Conservation (phyloP, 2,797 vertebrate species). For the Vultur gryphus region DNA sequence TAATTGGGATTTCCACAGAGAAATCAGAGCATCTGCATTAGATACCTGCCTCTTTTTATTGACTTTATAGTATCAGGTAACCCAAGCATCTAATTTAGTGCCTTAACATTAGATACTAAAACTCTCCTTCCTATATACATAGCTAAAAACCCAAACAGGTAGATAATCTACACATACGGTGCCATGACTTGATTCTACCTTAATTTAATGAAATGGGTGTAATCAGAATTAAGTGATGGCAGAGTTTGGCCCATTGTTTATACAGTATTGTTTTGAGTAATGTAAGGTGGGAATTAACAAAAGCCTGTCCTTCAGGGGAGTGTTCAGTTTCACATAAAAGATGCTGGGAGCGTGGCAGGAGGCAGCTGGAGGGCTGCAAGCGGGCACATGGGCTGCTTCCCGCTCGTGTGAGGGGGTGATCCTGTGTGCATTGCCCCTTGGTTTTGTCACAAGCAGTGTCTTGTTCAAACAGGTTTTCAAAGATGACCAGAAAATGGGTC, state of each 20-base stretch:
- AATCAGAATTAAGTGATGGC: not conserved
- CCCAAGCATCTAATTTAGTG: not conserved
- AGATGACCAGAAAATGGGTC: not conserved
- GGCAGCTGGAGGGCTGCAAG: not conserved
- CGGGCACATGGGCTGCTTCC: not conserved
- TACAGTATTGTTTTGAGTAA: not conserved
- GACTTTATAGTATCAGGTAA: not conserved
- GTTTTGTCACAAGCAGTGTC: not conserved
- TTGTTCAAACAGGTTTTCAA: not conserved
- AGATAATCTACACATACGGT: fast-evolving
- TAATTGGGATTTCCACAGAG: not conserved
- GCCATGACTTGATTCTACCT: not conserved
- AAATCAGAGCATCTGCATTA: not conserved
- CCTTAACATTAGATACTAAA: not conserved
- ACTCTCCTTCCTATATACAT: not conserved
- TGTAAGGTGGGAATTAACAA: not conserved
- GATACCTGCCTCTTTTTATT: not conserved
- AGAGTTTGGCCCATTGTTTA: not conserved
- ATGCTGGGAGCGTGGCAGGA: not conserved
- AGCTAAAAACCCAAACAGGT: not conserved
- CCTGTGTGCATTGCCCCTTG: fast-evolving
- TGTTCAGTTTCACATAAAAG: not conserved
- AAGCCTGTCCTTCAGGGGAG: not conserved
- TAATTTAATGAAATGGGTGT: not conserved
- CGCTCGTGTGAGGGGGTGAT: not conserved